Percentiles rank a stretch among this genome's conserved stretches.
Evolutionary conservation across 2,888 invertebrate genomes (phyloP).

Genomic region (Euzophera pinguis): DNA sequence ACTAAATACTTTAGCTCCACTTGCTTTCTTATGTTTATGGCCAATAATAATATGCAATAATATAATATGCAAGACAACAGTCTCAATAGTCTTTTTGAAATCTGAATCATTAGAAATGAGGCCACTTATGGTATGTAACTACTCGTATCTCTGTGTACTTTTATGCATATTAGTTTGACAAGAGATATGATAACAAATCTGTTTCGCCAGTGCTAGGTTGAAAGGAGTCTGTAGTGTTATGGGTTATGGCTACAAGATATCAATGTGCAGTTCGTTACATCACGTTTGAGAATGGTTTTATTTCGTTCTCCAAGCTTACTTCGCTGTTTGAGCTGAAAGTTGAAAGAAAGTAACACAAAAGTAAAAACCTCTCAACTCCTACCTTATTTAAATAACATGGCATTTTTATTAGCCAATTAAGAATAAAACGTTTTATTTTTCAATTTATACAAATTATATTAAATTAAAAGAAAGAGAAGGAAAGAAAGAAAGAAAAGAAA

Average conservation of each 20-base stretch:
- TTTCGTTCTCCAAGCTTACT: background rate
- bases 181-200: conserved; percentile 6
- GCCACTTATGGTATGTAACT: background rate
- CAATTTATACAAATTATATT: too few species aligned
- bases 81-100: background rate
- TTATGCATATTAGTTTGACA: background rate
- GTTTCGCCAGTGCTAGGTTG: conserved; percentile 8
- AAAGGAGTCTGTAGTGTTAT: background rate
- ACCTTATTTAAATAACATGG: too few species aligned
- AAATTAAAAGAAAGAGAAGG: too few species aligned
- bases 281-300: background rate
- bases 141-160: background rate
- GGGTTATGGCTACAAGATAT: background rate
- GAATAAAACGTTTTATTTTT: too few species aligned
- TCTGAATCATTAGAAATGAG: background rate
- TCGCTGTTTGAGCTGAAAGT: too few species aligned
- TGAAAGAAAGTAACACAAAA: too few species aligned
- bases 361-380: too few species aligned
- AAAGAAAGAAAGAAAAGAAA: too few species aligned
- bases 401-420: too few species aligned
- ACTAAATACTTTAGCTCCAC: too few species aligned
- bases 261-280: background rate
- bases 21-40: too few species aligned
- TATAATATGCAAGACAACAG: background rate
- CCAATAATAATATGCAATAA: too few species aligned